Percentiles rank a stretch among this genome's conserved stretches.
These are phyloP conservation scores for Burhinus oedicnemus DNA, from an alignment of 2,113 vertebrate species.

Conservation along the genomic window DNA sequence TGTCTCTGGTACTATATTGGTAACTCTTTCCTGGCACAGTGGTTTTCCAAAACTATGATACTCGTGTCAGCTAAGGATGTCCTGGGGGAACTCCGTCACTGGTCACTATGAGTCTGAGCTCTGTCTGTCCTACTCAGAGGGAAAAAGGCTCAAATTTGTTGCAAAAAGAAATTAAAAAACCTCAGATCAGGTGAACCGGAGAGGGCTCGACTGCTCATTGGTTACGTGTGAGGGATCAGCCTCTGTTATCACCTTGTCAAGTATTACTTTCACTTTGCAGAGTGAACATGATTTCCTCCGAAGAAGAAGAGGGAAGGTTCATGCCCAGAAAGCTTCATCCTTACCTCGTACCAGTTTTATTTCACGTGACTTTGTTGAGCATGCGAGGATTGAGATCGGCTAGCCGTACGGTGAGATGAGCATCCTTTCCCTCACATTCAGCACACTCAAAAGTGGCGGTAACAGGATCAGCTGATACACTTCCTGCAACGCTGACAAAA, in stretches of 20 bases:
- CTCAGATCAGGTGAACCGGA: not conserved
- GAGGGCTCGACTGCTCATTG: not conserved
- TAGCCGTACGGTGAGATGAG: not conserved
- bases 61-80: not conserved
- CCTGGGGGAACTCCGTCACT: not conserved
- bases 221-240: not conserved
- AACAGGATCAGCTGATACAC: not conserved
- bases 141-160: not conserved
- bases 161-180: not conserved
- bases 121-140: not conserved
- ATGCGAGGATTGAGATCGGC: not conserved
- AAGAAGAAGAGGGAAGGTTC: not conserved
- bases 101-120: not conserved
- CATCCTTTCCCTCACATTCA: not conserved
- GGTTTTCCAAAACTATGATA: not conserved
- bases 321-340: not conserved
- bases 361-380: fast-evolving
- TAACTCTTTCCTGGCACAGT: not conserved
- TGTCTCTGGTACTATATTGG: not conserved
- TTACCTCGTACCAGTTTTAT: not conserved
- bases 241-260: not conserved
- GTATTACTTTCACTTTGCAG: not conserved
- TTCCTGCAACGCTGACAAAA: not conserved
- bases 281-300: fast-evolving
- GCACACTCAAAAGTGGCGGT: not conserved